Base-by-base conservation (phyloP, 2,113 vertebrate species). In the Microtus oregoni region DNA sequence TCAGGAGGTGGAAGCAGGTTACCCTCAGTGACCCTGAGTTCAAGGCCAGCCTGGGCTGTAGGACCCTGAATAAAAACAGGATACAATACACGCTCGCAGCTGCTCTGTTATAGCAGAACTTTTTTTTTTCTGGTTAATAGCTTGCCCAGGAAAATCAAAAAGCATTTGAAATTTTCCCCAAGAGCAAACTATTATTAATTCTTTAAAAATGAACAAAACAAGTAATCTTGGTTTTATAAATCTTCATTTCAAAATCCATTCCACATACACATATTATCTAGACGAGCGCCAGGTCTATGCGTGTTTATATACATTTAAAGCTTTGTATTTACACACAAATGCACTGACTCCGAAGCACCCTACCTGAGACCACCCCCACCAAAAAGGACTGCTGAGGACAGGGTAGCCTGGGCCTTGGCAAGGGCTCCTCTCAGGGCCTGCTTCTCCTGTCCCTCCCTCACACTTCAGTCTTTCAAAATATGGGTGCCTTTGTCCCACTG, bases 131-230 rank as follows among this genome's bases (percentile, higher is more conserved):
- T 65, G 61, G 35, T 81, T 85, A 89, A 90, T 24, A 78, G 30
- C 72, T 95, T 88, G 22, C 93, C 44, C 24, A 26, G 63, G 14
- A 65, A 50, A 75, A 44, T 22, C 13, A 88, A 65, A 55, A 75
- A 47, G 15, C 77, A 30, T 89, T 93, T 65, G 94, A 75, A 91
- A 95, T 67, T 96, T 91, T 91, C 70, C 92, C 85, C 52, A 47
- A 92, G 72, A 86, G 73, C 77, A 89, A 92, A 87, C 19, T 19
- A 73, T 58, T 35, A 94, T 82, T 91, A 92, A 83, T 50, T 96
- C 44, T 89, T 96, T 68, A 65, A 86, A 94, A 92, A 91, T 7
- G 67, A 86, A 81, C n/a, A 58, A 91, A 93, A 89, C 41, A 1
- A 26, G 52, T 61, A 11, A 67, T 94, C 89, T 95, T 44, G 72